Percentiles rank a stretch among this genome's conserved stretches.
Evolutionary conservation across 2,113 vertebrate genomes (phyloP).

Genomic region (Phaetusa simplex): DNA sequence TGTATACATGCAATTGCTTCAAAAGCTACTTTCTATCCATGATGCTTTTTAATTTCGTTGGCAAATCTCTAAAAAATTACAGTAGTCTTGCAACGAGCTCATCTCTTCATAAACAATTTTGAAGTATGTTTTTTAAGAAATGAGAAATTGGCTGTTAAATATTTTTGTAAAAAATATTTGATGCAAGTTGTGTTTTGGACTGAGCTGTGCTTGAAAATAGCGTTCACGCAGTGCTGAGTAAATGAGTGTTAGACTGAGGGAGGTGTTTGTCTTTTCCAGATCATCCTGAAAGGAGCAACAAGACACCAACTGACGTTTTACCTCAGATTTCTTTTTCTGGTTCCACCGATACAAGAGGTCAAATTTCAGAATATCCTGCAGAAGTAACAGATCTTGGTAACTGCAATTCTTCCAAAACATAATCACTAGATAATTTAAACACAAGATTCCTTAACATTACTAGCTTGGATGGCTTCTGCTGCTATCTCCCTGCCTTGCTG

Average conservation of each 20-base stretch:
- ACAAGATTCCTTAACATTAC: background rate
- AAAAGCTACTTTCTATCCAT: background rate
- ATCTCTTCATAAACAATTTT: background rate
- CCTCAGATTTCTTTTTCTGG: slow-evolving; percentile 56
- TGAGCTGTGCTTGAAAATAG: background rate
- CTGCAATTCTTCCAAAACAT: background rate
- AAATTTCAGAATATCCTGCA: slow-evolving; percentile 54
- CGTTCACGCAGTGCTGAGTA: background rate
- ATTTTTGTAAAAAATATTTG: background rate
- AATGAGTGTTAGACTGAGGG: background rate
- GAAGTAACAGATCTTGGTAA: slow-evolving; percentile 78
- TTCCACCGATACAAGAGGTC: slow-evolving; percentile 63
- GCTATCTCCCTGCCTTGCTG: background rate
- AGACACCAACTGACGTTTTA: slow-evolving; percentile 62
- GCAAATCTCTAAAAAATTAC: background rate
- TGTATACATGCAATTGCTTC: background rate
- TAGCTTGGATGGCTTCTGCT: background rate
- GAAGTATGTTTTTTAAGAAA: background rate
- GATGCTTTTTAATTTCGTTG: background rate
- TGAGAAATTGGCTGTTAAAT: background rate
- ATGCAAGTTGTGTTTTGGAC: background rate
- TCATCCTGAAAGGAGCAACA: slow-evolving; percentile 42
- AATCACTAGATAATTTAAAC: background rate
- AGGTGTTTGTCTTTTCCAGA: slow-evolving; percentile 51
- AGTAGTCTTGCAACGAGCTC: background rate